Evolutionary conservation across 2,888 invertebrate species (phyloP).

Genomic region (Strigamia crassipes): DNA sequence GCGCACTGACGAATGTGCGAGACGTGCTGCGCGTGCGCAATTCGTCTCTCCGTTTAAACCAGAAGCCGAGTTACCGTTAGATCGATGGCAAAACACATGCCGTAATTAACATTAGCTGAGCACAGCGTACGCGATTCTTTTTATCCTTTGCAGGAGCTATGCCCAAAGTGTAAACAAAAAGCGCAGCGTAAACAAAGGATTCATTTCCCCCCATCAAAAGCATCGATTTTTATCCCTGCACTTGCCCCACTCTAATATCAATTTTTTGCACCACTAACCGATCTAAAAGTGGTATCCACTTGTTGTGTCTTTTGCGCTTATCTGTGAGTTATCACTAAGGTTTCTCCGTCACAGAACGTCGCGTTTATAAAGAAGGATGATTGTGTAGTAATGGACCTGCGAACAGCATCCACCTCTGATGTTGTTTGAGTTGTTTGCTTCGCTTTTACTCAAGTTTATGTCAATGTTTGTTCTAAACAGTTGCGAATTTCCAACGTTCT

Average conservation of each 20-base stretch:
- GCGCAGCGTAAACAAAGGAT: not conserved
- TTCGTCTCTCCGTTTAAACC: not conserved
- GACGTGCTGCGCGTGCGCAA: conserved; percentile 6
- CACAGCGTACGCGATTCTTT: not conserved
- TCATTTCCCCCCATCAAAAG: not conserved
- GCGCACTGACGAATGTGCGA: not conserved
- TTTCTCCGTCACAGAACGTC: not conserved
- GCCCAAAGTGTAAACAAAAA: not conserved
- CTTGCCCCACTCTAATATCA: not conserved
- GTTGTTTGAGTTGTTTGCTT: not conserved
- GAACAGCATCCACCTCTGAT: not conserved
- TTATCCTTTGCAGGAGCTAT: conserved; percentile 18
- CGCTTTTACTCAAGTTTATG: not conserved
- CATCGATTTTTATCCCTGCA: not conserved
- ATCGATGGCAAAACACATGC: conserved; percentile 39
- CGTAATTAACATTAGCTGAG: conserved; percentile 32
- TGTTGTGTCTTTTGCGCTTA: not conserved
- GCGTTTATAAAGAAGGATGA: not conserved
- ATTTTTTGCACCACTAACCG: not conserved
- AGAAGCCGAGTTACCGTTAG: conserved; percentile 33
- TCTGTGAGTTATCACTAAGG: not conserved
- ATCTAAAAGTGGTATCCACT: not conserved
- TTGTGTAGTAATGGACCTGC: not conserved
- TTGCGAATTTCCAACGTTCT: too few relatives aligned
- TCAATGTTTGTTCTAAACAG: too few relatives aligned